These are phyloP conservation scores for Tragelaphus scriptus DNA, from an alignment of 2,113 vertebrate genomes.

Conservation along the genomic window DNA sequence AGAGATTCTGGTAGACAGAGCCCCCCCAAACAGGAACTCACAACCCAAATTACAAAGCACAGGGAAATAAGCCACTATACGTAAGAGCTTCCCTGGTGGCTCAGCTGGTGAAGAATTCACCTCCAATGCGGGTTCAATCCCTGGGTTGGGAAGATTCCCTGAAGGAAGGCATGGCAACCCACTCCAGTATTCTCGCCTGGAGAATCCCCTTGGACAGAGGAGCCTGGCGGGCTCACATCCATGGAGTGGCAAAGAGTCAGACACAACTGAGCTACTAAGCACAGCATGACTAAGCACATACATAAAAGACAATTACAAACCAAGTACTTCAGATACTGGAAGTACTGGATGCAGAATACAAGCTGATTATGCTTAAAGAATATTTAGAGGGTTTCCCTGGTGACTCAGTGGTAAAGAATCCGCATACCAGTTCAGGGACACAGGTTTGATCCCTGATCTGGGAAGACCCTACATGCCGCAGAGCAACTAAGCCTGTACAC, in stretches of 20 bases:
- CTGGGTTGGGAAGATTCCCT: background rate
- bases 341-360: background rate
- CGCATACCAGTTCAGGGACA: background rate
- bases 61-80: background rate
- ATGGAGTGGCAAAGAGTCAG: background rate
- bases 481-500: background rate
- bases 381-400: background rate
- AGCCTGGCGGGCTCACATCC: background rate
- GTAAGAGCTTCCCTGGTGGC: background rate
- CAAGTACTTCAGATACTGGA: background rate
- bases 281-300: background rate
- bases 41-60: background rate
- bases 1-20: background rate
- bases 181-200: background rate
- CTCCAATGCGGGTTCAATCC: background rate
- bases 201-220: background rate
- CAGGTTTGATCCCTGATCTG: background rate
- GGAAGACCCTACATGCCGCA: background rate
- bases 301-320: background rate
- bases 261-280: background rate
- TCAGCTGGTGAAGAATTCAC: background rate
- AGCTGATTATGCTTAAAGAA: background rate
- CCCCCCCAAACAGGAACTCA: background rate
- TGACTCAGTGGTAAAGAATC: background rate
- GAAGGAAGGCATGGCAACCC: background rate